These are phyloP conservation scores for Sphinx pinastri DNA, from an alignment of 2,888 invertebrate genomes.

Conservation along the genomic window DNA sequence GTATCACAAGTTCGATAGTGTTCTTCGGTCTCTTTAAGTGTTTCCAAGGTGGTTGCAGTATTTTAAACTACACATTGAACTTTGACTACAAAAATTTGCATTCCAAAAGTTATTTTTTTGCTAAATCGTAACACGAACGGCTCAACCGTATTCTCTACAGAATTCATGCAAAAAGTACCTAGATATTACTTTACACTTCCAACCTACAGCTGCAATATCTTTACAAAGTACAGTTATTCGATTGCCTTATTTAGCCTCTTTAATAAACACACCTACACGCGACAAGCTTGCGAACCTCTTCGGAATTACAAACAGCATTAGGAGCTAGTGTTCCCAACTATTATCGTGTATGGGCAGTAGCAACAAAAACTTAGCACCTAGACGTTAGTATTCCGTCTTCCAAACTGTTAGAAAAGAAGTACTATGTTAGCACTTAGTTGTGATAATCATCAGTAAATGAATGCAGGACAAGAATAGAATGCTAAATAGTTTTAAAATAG, in stretches of 20 bases:
- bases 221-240: not conserved
- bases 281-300: not conserved
- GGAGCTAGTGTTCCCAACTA: not conserved
- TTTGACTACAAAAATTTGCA: no score
- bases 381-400: no score
- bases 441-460: not conserved
- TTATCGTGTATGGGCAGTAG: not conserved
- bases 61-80: no score
- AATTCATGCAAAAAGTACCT: no score
- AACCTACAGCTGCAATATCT: not conserved
- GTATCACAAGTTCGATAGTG: no score
- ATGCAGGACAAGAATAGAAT: not conserved
- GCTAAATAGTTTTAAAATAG: not conserved
- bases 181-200: no score
- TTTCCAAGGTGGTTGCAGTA: no score
- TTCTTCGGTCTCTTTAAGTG: no score
- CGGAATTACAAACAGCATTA: constrained; percentile 2
- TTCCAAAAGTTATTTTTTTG: no score
- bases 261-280: constrained; percentile 1
- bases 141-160: no score
- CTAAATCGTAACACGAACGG: no score
- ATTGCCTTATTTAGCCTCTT: not conserved
- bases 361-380: not conserved
- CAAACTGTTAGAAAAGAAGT: not conserved
- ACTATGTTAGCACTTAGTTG: not conserved